Percentiles rank a stretch among this genome's conserved stretches.
Conservation (phyloP, 2,888 invertebrate genomes). For the Gymnosoma rotundatum region DNA sequence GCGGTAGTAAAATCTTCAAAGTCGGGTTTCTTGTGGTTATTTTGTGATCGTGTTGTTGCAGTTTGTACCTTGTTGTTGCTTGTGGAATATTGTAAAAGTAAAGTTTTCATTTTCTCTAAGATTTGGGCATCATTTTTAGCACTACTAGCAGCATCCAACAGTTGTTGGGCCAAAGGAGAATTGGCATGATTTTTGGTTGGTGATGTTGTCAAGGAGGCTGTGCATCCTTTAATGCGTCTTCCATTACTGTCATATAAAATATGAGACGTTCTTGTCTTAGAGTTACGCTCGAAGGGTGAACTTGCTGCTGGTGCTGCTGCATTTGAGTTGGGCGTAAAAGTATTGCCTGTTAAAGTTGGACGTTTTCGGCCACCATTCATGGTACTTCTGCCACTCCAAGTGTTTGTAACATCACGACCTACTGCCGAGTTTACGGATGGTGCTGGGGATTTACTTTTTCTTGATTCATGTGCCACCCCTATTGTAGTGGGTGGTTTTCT, state of each 20-base stretch:
- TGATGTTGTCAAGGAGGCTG: constrained; percentile 80
- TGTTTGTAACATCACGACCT: constrained; percentile 85
- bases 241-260: constrained; percentile 83
- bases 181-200: constrained; percentile 85
- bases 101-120: constrained; percentile 88
- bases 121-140: constrained; percentile 89
- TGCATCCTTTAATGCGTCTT: constrained; percentile 82
- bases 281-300: constrained; percentile 83
- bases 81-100: constrained; percentile 85
- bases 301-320: constrained; percentile 31
- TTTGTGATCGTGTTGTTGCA: constrained; percentile 59
- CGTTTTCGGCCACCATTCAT: constrained; percentile 80
- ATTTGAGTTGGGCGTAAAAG: constrained; percentile 83
- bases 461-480: constrained; percentile 43
- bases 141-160: constrained; percentile 87
- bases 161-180: constrained; percentile 87
- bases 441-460: constrained; percentile 67
- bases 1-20: constrained; percentile 87
- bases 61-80: constrained; percentile 73
- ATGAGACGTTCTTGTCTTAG: constrained; percentile 80
- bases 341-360: constrained; percentile 85
- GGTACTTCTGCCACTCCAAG: constrained; percentile 87
- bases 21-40: constrained; percentile 79
- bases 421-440: constrained; percentile 66
- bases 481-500: constrained; percentile 80